phyloP scores from a whole-genome alignment of 2,888 invertebrate genomes.

The Amiota communis region DNA sequence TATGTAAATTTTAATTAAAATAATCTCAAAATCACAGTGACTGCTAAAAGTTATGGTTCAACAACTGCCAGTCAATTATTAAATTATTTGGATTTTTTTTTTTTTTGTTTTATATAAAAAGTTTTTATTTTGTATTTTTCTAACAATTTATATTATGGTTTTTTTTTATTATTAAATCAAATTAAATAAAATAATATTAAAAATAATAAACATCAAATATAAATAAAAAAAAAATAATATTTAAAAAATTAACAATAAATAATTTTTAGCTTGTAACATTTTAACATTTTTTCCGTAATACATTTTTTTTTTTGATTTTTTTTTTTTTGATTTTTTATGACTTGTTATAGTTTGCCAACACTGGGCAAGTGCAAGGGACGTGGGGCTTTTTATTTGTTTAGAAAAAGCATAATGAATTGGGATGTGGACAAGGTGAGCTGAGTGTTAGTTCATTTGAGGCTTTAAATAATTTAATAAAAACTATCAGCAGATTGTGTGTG shows the following conservation, averaged over 20 bases:
- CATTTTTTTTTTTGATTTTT: slow-evolving; percentile 33
- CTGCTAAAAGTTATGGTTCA: no score
- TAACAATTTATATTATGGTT: neutral
- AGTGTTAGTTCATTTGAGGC: slow-evolving; percentile 5
- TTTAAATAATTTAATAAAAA: neutral
- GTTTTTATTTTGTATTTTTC: neutral
- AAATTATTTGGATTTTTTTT: no score
- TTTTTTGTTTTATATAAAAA: no score
- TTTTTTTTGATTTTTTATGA: slow-evolving; percentile 43
- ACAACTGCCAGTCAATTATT: no score
- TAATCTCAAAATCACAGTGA: neutral
- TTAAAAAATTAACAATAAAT: slow-evolving; percentile 55
- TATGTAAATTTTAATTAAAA: neutral
- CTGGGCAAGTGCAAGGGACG: slow-evolving; percentile 54
- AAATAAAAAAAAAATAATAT: slow-evolving; percentile 47
- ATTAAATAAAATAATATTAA: slow-evolving; percentile 51
- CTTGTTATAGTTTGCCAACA: slow-evolving; percentile 60
- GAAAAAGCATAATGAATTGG: neutral
- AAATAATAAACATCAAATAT: slow-evolving; percentile 56
- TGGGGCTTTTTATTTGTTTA: slow-evolving; percentile 35
- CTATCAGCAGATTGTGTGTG: no score
- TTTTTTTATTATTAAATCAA: slow-evolving; percentile 45
- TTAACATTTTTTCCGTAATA: slow-evolving; percentile 26
- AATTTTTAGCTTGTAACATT: slow-evolving; percentile 51
- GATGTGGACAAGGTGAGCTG: neutral